Evolutionary conservation across 2,113 vertebrate species (phyloP).

Genomic region (Ochotona princeps): DNA sequence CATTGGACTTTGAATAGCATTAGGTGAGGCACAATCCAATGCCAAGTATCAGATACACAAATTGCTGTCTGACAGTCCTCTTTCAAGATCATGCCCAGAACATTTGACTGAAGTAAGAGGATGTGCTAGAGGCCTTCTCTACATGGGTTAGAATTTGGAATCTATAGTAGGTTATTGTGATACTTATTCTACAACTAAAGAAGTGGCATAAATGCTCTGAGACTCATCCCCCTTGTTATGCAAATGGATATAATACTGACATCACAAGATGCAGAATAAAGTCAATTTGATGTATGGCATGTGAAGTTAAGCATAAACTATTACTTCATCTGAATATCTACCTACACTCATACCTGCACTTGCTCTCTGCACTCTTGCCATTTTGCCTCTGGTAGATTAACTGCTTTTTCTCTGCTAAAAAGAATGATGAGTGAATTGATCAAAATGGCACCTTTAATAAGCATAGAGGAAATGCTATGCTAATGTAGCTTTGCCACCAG

Average conservation of each 20-base stretch:
- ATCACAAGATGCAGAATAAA: background rate
- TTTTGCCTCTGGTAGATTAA: slow-evolving; percentile 29
- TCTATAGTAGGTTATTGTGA: background rate
- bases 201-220: slow-evolving; percentile 24
- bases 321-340: background rate
- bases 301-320: background rate
- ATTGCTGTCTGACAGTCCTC: background rate
- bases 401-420: slow-evolving; percentile 16
- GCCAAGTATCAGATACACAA: background rate
- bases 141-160: background rate
- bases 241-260: slow-evolving; percentile 11
- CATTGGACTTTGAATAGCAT: background rate
- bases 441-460: slow-evolving; percentile 57
- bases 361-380: slow-evolving; percentile 39
- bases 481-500: slow-evolving; percentile 51
- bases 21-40: background rate
- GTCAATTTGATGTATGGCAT: background rate
- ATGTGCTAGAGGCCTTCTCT: background rate
- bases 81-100: background rate
- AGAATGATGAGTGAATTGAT: slow-evolving; percentile 56
- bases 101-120: background rate
- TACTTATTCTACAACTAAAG: background rate
- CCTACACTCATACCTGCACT: background rate
- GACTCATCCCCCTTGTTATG: slow-evolving; percentile 33
- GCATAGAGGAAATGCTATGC: slow-evolving; percentile 47